Evolutionary conservation across 2,888 invertebrate genomes (phyloP).

Genomic region (Tiphia femorata): DNA sequence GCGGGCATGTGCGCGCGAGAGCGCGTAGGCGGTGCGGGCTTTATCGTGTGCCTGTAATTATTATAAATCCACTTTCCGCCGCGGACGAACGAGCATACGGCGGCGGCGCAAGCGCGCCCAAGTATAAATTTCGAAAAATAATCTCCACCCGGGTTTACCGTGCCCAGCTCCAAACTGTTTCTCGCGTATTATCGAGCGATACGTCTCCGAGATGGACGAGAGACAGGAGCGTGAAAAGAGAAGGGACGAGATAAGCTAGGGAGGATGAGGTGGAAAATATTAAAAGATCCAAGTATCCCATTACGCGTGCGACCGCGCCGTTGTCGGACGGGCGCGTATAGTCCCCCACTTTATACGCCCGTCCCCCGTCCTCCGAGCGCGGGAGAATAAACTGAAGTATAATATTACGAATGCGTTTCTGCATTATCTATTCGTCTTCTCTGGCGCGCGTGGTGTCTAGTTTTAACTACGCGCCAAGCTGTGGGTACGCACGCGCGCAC

Average conservation of each 20-base stretch:
- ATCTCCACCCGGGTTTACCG: not conserved
- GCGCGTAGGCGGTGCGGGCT: slow-evolving; percentile 10
- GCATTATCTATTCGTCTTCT: no score
- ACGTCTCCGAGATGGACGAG: not conserved
- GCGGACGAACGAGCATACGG: no score
- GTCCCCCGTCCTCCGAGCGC: no score
- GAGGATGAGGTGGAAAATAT: not conserved
- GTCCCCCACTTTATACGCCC: no score
- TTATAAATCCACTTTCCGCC: slow-evolving; percentile 36
- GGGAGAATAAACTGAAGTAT: no score
- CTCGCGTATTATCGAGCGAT: not conserved
- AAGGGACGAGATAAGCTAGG: not conserved
- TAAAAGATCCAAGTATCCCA: no score
- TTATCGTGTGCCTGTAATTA: slow-evolving; percentile 33
- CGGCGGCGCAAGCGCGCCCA: slow-evolving; percentile 5
- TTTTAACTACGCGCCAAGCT: no score
- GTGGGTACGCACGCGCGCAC: no score
- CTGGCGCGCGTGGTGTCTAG: no score
- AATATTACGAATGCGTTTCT: no score
- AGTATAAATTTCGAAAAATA: slow-evolving; percentile 28
- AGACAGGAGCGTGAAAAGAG: not conserved
- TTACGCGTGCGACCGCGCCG: no score
- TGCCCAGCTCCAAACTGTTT: not conserved
- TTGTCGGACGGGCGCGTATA: no score
- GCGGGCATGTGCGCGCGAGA: slow-evolving; percentile 8